Conservation (phyloP, 2,888 invertebrate species). For the Ophioninae sp. region DNA sequence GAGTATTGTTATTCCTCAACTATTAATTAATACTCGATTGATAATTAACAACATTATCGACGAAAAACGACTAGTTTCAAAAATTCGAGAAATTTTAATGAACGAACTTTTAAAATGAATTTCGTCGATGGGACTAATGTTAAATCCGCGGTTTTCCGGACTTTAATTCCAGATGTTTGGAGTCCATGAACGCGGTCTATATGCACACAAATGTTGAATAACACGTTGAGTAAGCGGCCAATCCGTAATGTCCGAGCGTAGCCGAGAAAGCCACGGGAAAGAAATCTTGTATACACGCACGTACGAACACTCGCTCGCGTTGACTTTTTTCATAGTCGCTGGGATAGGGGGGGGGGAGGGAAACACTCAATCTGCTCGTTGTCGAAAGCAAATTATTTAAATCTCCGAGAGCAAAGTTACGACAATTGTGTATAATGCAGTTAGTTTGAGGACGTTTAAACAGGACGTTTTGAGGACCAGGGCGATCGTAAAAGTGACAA, state of each 20-base stretch:
- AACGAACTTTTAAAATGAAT: background rate
- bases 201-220: conserved; percentile 49
- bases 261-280: conserved; percentile 19
- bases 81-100: background rate
- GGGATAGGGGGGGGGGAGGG: background rate
- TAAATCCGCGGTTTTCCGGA: conserved; percentile 44
- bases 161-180: conserved; percentile 51
- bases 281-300: background rate
- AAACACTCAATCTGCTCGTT: conserved; percentile 3
- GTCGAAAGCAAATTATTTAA: conserved; percentile 23
- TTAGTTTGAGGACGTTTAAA: background rate
- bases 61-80: background rate
- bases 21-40: too few species aligned
- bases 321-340: conserved; percentile 6
- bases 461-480: background rate
- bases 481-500: too few species aligned
- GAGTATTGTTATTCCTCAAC: too few species aligned
- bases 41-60: background rate
- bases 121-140: conserved; percentile 2
- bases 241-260: conserved; percentile 64
- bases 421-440: conserved; percentile 5
- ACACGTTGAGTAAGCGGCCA: conserved; percentile 66
- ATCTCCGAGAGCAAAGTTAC: conserved; percentile 12
- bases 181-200: conserved; percentile 45
- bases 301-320: conserved; percentile 4